Base-by-base conservation (phyloP, 2,113 vertebrate species). In the Gymnorhina tibicen region DNA sequence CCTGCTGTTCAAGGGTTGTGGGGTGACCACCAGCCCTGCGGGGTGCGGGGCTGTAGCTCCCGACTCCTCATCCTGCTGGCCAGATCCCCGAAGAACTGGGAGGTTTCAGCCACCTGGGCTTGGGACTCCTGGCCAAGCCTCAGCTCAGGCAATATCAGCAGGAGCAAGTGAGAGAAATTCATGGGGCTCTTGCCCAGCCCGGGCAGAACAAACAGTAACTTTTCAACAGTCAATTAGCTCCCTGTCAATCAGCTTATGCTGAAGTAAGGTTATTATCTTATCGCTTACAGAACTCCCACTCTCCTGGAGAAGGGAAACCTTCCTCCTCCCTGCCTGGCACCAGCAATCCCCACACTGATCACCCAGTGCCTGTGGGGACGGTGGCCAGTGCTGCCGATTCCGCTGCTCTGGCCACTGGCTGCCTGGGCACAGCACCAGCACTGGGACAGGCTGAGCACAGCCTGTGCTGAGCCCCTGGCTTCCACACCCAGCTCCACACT, bases 351-450 rank as follows among this genome's bases (percentile, higher is more conserved):
- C 4, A 1, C 12, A 1, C 28, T 9, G 19, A 30, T 17, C 1
- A 1, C 33, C 49, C 7, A 0, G 35, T 33, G 47, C 58, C 55
- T 1, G 7, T 0, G 2, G 33, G 2, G 39, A 5, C 0, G 0
- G 53, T 3, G 39, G n/a, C 32, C 67, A 6, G 28, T 1, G 7
- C 53, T 16, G 47, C 28, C 1, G 1, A 10, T 30, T 17, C 37
- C 0, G 0, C 30, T 27, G 49, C 22, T 13, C 24, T 0, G 0
- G 58, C 52, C 10, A 0, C 10, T 3, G 69, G 23, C 41, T 88
- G 66, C 49, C 73, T 12, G 0, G 1, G 27, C 63, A 55, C 77
- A 39, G 73, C 76, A 22, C 3, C 47, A 21, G 21, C 11, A 0
- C 7, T 9, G 55, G 46, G 30, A n/a, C 69, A 41, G 62, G n/a